Conservation (phyloP, 2,797 vertebrate genomes). For the Sebastes nivosus region DNA sequence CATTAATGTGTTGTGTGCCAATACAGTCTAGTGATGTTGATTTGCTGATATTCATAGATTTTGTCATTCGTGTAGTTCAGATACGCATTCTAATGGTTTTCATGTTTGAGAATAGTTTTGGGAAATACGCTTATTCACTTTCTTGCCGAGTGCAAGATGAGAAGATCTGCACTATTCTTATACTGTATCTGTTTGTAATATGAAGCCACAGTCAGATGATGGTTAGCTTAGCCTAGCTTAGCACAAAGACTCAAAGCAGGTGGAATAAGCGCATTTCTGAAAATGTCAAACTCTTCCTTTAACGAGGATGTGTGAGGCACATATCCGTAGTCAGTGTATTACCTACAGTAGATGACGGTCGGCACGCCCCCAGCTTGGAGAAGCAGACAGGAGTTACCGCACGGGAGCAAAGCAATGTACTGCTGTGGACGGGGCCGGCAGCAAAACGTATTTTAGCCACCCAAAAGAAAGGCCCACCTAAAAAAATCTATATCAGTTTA, state of each 20-base stretch:
- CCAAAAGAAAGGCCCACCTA: no score
- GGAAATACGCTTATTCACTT: not conserved
- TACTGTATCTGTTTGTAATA: not conserved
- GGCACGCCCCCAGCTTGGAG: no score
- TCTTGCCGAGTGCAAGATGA: not conserved
- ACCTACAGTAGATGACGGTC: no score
- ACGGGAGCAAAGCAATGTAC: no score
- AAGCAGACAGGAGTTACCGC: no score
- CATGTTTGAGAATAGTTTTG: not conserved
- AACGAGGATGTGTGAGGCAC: no score
- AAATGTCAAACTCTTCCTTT: not conserved
- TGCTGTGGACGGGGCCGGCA: no score
- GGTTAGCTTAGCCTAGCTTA: not conserved
- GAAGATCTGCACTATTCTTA: not conserved
- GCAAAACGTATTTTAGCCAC: no score
- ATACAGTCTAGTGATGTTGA: not conserved
- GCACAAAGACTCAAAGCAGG: not conserved
- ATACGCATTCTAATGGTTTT: not conserved
- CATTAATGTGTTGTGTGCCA: not conserved
- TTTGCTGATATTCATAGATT: not conserved
- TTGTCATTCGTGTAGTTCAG: not conserved
- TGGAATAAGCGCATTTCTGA: not conserved
- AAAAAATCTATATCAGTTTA: no score
- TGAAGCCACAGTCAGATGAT: not conserved
- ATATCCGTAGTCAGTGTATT: no score